Conservation (phyloP, 2,113 vertebrate species). For the Chaetodon trifascialis region DNA sequence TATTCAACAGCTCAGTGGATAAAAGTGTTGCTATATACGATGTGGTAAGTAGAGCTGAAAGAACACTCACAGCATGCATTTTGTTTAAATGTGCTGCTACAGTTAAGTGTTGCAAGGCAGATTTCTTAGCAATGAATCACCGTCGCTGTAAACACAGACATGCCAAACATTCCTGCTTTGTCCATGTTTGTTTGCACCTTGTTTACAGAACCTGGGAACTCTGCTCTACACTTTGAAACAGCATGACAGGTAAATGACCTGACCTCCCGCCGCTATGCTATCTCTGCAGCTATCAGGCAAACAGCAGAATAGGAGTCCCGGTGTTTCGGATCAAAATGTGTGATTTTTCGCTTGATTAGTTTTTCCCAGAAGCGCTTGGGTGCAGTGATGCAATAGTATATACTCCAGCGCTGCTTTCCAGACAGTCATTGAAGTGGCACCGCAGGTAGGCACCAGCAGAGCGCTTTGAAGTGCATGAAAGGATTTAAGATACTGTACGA, state of each 20-base stretch:
- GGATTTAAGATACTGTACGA: constrained; percentile 60
- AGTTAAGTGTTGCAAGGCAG: not conserved
- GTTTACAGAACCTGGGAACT: constrained; percentile 84
- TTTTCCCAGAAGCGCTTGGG: constrained; percentile 51
- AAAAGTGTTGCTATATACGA: constrained; percentile 88
- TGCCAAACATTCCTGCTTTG: constrained; percentile 32
- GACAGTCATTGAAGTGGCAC: constrained; percentile 67
- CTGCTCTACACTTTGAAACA: constrained; percentile 87
- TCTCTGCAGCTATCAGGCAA: constrained; percentile 52
- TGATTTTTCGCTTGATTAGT: constrained; percentile 67
- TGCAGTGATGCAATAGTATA: constrained; percentile 62
- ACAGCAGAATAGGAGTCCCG: constrained; percentile 21
- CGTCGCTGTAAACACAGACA: constrained; percentile 24
- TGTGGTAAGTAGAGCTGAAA: constrained; percentile 83
- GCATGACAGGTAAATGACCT: constrained; percentile 86
- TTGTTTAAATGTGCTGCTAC: not conserved
- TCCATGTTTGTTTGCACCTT: constrained; percentile 36
- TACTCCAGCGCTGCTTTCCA: constrained; percentile 43
- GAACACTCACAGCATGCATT: not conserved
- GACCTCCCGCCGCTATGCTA: constrained; percentile 30
- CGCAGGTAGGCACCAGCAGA: constrained; percentile 63
- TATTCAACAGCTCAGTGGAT: constrained; percentile 90
- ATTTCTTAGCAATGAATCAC: constrained; percentile 3
- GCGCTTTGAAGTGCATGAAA: constrained; percentile 72
- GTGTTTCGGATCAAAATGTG: constrained; percentile 66